phyloP scores from a whole-genome alignment of 1,140 invertebrate species.

The Listronotus oregonensis region DNA sequence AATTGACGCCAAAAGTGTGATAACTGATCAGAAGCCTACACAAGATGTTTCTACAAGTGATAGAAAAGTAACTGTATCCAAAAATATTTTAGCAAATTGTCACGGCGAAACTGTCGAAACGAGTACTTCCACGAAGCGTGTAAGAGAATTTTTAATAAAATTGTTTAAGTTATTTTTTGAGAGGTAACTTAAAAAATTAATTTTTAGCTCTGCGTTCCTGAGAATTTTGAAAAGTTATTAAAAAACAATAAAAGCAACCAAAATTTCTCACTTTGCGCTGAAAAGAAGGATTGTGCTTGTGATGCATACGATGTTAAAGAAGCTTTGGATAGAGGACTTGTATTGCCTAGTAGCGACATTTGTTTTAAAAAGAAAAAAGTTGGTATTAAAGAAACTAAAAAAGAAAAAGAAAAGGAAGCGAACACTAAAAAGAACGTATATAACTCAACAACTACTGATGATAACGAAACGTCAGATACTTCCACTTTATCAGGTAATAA shows the following conservation, averaged over 20 bases:
- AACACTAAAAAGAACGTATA: no score
- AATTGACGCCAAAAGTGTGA: not conserved
- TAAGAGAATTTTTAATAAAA: no score
- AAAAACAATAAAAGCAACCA: not conserved
- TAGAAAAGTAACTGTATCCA: not conserved
- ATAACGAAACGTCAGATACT: no score
- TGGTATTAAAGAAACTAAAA: not conserved
- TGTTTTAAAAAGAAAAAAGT: constrained; percentile 7
- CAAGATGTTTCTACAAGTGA: constrained; percentile 9
- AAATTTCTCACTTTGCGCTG: not conserved
- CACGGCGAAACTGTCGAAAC: constrained; percentile 4
- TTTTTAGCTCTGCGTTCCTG: constrained; percentile 10
- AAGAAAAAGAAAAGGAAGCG: not conserved
- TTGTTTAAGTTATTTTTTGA: no score
- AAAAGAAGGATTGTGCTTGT: constrained; percentile 11
- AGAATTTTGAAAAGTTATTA: constrained; percentile 7
- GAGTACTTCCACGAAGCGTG: not conserved
- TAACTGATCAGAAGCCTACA: not conserved
- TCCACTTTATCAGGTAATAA: no score
- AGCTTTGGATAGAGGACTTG: not conserved
- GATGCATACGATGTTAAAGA: constrained; percentile 11
- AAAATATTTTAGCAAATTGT: constrained; percentile 8
- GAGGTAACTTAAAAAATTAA: no score
- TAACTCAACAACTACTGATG: no score
- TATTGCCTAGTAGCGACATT: constrained; percentile 7